Evolutionary conservation across 2,888 invertebrate species (phyloP).

Genomic region (Mylabris sibirica): DNA sequence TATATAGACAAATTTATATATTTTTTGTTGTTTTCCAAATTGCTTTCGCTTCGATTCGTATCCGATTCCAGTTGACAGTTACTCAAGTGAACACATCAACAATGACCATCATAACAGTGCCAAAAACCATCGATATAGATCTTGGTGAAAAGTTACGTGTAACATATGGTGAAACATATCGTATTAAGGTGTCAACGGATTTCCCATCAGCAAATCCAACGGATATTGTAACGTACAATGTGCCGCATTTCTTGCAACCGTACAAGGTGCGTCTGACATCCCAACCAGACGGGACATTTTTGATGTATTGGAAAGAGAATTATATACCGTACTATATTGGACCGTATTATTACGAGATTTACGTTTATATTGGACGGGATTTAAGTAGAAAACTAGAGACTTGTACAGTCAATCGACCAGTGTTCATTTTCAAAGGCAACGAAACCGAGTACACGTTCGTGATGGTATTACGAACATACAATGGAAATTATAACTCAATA

Average conservation of each 20-base stretch:
- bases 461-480: constrained; percentile 48
- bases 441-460: constrained; percentile 48
- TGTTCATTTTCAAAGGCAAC: constrained; percentile 49
- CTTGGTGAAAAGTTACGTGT: constrained; percentile 45
- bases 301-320: constrained; percentile 53
- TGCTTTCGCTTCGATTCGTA: not conserved
- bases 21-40: constrained; percentile 16
- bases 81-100: constrained; percentile 41
- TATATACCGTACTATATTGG: constrained; percentile 47
- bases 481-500: constrained; percentile 45
- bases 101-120: constrained; percentile 45
- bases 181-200: constrained; percentile 49
- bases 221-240: constrained; percentile 43
- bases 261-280: constrained; percentile 47
- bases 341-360: constrained; percentile 48
- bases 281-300: constrained; percentile 47
- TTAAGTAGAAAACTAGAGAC: constrained; percentile 43
- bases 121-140: constrained; percentile 44
- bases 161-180: constrained; percentile 44
- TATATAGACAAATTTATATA: not conserved
- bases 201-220: constrained; percentile 46
- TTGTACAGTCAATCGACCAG: constrained; percentile 47
- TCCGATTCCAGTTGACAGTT: constrained; percentile 42
- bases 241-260: constrained; percentile 50
- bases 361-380: constrained; percentile 45